A percentile compares a stretch with the other conserved stretches of the same genome.
Conservation (phyloP, 1,140 invertebrate species). For the Medauroidea extradentata region DNA sequence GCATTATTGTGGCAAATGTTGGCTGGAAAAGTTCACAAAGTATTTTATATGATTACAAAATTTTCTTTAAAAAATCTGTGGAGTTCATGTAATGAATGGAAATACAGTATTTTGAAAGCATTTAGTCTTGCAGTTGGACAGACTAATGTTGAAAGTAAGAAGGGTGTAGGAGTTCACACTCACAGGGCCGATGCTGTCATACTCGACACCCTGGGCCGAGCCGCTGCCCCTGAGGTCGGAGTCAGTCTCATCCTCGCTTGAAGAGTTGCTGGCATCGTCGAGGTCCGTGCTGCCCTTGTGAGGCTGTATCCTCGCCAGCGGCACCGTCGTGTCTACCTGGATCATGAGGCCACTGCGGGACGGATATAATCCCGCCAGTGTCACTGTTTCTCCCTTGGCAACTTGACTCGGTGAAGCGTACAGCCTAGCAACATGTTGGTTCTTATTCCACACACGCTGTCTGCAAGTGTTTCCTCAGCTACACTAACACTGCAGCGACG, state of each 20-base stretch:
- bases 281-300: not conserved
- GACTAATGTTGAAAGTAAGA: not conserved
- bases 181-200: slow-evolving; percentile 36
- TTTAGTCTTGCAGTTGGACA: not conserved
- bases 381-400: slow-evolving; percentile 51
- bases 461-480: no score
- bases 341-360: slow-evolving; percentile 56
- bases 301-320: slow-evolving; percentile 40
- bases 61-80: no score
- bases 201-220: slow-evolving; percentile 1
- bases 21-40: no score
- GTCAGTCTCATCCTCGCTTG: slow-evolving; percentile 22
- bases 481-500: no score
- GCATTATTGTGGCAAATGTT: no score
- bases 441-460: no score
- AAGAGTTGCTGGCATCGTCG: slow-evolving; percentile 28
- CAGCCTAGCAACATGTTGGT: no score
- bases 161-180: no score
- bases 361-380: slow-evolving; percentile 51
- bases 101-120: not conserved
- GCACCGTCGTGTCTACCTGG: slow-evolving; percentile 59
- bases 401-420: slow-evolving; percentile 55
- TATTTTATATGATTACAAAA: no score
- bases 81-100: no score
- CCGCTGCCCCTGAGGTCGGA: not conserved